phyloP scores from a whole-genome alignment of 2,797 vertebrate genomes.

The Rhabdophis nuchalis region DNA sequence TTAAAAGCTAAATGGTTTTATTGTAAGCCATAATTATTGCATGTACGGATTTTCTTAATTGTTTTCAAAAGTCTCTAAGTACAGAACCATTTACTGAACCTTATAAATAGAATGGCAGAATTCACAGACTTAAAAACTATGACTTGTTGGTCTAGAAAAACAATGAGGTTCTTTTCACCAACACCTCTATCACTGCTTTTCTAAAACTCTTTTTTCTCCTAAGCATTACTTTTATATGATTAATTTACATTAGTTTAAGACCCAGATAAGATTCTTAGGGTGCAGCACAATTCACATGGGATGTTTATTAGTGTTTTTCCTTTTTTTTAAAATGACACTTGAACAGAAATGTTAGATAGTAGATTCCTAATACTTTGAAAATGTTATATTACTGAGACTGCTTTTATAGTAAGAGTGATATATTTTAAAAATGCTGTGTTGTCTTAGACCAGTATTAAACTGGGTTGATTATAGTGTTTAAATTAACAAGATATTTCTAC shows the following conservation, averaged over 20 bases:
- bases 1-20: neutral
- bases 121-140: neutral
- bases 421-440: neutral
- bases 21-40: neutral
- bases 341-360: neutral
- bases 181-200: neutral
- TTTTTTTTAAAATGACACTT: neutral
- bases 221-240: neutral
- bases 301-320: neutral
- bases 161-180: neutral
- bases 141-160: neutral
- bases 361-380: neutral
- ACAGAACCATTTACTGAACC: neutral
- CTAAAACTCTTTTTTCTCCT: neutral
- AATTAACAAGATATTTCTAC: neutral
- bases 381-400: neutral
- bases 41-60: neutral
- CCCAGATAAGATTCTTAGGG: neutral
- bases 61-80: neutral
- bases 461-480: neutral
- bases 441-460: neutral
- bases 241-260: neutral
- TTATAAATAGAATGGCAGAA: neutral
- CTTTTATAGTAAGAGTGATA: neutral
- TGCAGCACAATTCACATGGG: neutral